Percentiles rank a stretch among this genome's conserved stretches.
These are phyloP conservation scores for Vanessa atalanta DNA, from an alignment of 1,140 invertebrate genomes.

Conservation along the genomic window DNA sequence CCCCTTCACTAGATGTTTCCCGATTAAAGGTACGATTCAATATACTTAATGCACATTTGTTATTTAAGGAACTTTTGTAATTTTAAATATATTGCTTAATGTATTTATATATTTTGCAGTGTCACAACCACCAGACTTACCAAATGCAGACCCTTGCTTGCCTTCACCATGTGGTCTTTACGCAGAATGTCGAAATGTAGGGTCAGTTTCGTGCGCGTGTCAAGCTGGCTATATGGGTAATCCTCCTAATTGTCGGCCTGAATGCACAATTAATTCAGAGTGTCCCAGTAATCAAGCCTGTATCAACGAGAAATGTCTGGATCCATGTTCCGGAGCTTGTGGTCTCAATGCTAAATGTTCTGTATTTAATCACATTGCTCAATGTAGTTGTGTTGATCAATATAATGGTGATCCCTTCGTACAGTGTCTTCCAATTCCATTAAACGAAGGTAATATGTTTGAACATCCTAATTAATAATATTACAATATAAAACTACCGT, in stretches of 20 bases:
- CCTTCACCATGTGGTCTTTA: conserved; percentile 88
- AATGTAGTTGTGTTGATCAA: conserved; percentile 84
- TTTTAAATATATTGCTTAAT: background rate
- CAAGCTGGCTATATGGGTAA: conserved; percentile 83
- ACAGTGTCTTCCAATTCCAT: conserved; percentile 58
- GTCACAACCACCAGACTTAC: conserved; percentile 70
- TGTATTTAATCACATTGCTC: conserved; percentile 89
- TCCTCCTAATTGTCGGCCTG: conserved; percentile 87
- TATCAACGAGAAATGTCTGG: conserved; percentile 85
- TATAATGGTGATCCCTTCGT: conserved; percentile 75
- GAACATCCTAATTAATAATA: conserved; percentile 5
- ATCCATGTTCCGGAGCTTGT: conserved; percentile 87
- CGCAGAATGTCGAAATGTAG: conserved; percentile 85
- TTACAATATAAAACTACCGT: background rate
- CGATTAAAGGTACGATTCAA: conserved; percentile 72
- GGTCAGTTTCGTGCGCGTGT: conserved; percentile 85
- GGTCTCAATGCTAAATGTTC: conserved; percentile 84
- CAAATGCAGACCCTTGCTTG: conserved; percentile 84
- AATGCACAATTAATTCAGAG: conserved; percentile 89
- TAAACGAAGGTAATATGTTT: conserved; percentile 67
- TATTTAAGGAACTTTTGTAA: background rate
- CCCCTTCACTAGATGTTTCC: conserved; percentile 86
- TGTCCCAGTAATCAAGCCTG: conserved; percentile 86
- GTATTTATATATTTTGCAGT: conserved; percentile 75
- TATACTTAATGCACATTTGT: too few species aligned